Evolutionary conservation across 2,113 vertebrate species (phyloP), one percentile per base, ranked within the genome.

Genomic region (Arvicanthis niloticus): DNA sequence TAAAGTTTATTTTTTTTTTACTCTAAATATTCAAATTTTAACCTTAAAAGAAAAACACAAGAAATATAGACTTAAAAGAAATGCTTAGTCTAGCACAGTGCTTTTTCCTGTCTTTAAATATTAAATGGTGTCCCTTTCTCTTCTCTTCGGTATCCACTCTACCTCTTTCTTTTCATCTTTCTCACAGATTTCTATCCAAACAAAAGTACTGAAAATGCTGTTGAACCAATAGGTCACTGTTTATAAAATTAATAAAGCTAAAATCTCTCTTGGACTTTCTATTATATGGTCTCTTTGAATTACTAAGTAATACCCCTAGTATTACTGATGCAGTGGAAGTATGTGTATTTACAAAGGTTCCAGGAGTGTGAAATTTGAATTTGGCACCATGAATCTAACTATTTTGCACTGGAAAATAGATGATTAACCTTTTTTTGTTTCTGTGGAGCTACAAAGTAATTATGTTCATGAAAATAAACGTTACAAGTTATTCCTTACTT

Each of bases 221-320:
- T 96, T 93, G 53, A n/a, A 90, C 37, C 92, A 95, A 87, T 92
- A 92, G 60, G 29, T 51, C 88, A 89, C 98, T 89, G 48, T 82
- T 45, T 85, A 73, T 97, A 88, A 98, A 96, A 92, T 97, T 91
- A 91, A 77, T 96, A 29, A 87, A 19, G 2, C 37, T 91, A 95
- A 97, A 97, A 89, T 96, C 92, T 85, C 12, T 91, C 87, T 70
- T 96, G 90, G 97, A 58, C 60, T 80, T 82, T 82, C 76, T 72
- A 92, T 34, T 89, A 91, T 80, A 91, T 92, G 0, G 81, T 34
- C 67, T 45, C 65, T 98, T 95, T 93, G 87, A 93, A 96, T 80
- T 98, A 89, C n/a, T 56, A 94, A 80, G 56, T 81, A 73, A 34
- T 93, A 85, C 37, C 24, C 29, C 3, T 40, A 0, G 53, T 96